phyloP scores from a whole-genome alignment of 2,888 invertebrate genomes.

The Spodoptera exigua region DNA sequence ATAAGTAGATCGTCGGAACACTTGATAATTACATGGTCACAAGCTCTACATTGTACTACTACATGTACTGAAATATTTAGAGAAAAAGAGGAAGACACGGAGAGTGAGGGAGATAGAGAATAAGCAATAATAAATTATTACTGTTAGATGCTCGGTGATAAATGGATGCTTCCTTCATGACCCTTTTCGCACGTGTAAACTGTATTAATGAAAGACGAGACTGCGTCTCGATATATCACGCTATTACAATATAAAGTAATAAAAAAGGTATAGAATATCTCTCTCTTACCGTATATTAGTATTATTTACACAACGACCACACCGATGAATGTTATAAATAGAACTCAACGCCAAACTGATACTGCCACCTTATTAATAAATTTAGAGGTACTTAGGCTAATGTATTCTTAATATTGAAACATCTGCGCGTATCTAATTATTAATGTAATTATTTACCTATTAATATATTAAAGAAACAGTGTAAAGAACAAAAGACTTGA shows the following conservation, averaged over 20 bases:
- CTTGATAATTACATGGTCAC: constrained; percentile 48
- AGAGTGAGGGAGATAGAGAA: constrained; percentile 29
- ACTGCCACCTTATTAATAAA: neutral
- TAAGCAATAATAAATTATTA: constrained; percentile 53
- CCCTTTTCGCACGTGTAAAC: constrained; percentile 22
- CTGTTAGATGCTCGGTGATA: constrained; percentile 50
- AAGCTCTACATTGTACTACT: constrained; percentile 15
- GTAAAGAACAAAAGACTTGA: too few relatives aligned
- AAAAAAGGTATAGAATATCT: neutral
- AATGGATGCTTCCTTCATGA: constrained; percentile 43
- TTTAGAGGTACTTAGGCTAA: too few relatives aligned
- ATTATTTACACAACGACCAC: neutral
- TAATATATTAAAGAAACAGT: neutral
- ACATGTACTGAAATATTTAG: too few relatives aligned
- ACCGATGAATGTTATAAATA: neutral
- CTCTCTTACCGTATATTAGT: neutral
- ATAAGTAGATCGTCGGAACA: constrained; percentile 32
- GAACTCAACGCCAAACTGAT: neutral
- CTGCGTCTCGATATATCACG: constrained; percentile 21
- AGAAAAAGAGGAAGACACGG: too few relatives aligned
- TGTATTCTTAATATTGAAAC: neutral
- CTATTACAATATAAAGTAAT: constrained; percentile 7
- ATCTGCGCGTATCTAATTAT: constrained; percentile 1
- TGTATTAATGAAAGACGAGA: constrained; percentile 27
- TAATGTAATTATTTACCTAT: neutral